Base-by-base conservation (phyloP, 35 echinoderm and acorn worm genomes). In the Holothuria glaberrima region DNA sequence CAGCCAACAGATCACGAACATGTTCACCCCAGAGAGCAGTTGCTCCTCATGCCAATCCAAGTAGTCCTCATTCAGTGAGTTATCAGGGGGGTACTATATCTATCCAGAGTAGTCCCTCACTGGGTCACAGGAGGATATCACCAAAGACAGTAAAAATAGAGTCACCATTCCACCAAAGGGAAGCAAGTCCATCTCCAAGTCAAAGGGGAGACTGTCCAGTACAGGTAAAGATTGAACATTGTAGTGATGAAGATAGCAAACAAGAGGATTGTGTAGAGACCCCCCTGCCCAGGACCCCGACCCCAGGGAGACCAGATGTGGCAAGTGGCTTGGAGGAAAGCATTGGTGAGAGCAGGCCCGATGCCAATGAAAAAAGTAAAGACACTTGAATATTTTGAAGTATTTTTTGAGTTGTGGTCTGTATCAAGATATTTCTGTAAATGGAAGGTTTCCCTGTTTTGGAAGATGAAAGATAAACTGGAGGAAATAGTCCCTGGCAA, bases 61-160 rank as follows among this genome's bases (percentile, higher is more conserved):
- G 52, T 58, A 82, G 57, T 21, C 86, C 64, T 9, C 91, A 89
- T 44, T 82, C 68, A 6, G 76, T 95, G 26, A 95, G 88, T 68
- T 95, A 92, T 57, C 94, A 95, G 88, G 94, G 94, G 22, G 94
- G 94, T 2, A 95, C 94, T 38, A 95, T 95, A 75, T 93, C 94
- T 25, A 92, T 95, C 54, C 91, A 92, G 87, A 68, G 59, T 31
- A 86, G 60, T 38, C 83, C 83, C 14, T 65, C 59, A 14, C 56
- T 61, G 18, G 59, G 28, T 30, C 91, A 92, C 32, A 10, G 70
- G 22, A 88, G 38, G 48, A 86, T 93, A 9, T 75, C 86, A 18
- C 86, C 91, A 54, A 93, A 88, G 65, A 93, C 91, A 27, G 91
- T 93, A 14, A 88, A 74, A 44, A 71, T 91, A 54, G 78, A 85